These are phyloP conservation scores for Ceryle rudis DNA, from an alignment of 2,797 vertebrate genomes.

Conservation along the genomic window DNA sequence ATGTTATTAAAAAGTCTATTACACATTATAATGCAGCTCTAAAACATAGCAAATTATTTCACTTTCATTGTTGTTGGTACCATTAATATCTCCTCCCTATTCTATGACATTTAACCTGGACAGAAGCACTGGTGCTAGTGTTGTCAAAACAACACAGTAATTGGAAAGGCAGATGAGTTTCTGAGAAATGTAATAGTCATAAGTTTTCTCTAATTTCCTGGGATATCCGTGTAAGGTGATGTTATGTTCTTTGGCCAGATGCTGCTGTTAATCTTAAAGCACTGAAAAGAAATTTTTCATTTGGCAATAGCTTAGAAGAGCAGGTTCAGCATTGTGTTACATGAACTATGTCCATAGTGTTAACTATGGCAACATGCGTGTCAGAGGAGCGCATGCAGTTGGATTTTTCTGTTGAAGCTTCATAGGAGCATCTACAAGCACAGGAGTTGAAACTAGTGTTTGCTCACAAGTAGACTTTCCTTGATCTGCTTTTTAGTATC, in stretches of 20 bases:
- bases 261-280: neutral
- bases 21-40: constrained; percentile 55
- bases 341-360: neutral
- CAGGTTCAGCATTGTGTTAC: neutral
- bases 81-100: neutral
- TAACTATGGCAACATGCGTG: neutral
- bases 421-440: neutral
- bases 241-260: neutral
- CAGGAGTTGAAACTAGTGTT: neutral
- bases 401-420: neutral
- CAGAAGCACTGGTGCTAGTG: neutral
- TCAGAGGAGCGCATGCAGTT: accelerated
- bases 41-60: constrained; percentile 39
- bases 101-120: neutral
- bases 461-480: neutral
- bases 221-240: neutral
- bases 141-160: neutral
- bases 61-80: neutral
- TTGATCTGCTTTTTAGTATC: neutral
- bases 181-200: neutral
- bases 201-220: neutral
- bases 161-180: neutral
- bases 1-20: constrained; percentile 74
- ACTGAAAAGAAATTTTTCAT: neutral
- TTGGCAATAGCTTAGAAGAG: neutral